A percentile compares a stretch with the other conserved stretches of the same genome.
Conservation (phyloP, 2,113 vertebrate species). For the Helogale parvula region DNA sequence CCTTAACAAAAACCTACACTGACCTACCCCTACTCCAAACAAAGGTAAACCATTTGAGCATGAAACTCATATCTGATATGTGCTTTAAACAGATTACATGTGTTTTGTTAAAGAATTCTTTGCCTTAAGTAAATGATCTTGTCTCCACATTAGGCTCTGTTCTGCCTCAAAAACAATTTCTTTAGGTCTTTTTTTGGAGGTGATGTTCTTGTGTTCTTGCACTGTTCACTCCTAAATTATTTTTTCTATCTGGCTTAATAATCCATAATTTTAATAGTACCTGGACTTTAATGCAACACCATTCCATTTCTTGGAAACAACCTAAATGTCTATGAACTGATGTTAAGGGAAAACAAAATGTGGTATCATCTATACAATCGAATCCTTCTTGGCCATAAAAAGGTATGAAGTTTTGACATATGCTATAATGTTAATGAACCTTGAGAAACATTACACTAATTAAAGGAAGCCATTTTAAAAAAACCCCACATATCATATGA, state of each 20-base stretch:
- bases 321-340: not conserved
- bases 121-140: not conserved
- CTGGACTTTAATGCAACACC: not conserved
- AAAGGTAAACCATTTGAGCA: not conserved
- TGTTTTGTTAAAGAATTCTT: conserved; percentile 4
- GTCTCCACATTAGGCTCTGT: not conserved
- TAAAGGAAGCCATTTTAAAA: not conserved
- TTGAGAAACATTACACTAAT: not conserved
- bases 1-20: not conserved
- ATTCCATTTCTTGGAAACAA: not conserved
- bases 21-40: not conserved
- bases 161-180: not conserved
- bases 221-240: not conserved
- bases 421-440: not conserved
- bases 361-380: not conserved
- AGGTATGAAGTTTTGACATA: not conserved
- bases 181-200: not conserved
- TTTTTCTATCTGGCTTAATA: not conserved
- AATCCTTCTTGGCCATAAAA: not conserved
- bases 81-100: not conserved
- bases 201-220: not conserved
- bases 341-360: not conserved
- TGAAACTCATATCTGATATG: not conserved
- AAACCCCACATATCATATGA: not conserved
- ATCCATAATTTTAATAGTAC: not conserved